A percentile compares a stretch with the other conserved stretches of the same genome.
Evolutionary conservation across 1,140 invertebrate genomes (phyloP).

Genomic region (Scaptomyza graminum): DNA sequence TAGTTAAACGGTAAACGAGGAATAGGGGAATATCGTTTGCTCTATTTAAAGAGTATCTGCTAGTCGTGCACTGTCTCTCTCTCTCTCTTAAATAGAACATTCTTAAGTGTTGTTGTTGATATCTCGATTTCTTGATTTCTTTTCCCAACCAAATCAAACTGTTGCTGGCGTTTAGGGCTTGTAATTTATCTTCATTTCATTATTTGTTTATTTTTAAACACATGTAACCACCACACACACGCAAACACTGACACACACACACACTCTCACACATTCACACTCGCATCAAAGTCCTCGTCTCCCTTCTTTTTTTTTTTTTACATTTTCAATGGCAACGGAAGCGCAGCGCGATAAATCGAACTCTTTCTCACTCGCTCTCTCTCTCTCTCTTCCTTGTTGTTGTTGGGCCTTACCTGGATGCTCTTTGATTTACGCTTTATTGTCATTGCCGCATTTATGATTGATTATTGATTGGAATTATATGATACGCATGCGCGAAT

Average conservation of each 20-base stretch:
- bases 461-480: conserved; percentile 82
- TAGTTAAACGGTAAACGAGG: background rate
- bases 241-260: background rate
- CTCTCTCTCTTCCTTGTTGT: background rate
- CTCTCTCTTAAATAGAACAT: background rate
- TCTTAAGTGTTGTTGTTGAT: conserved; percentile 5
- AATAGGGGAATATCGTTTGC: background rate
- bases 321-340: conserved; percentile 71
- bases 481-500: conserved; percentile 81
- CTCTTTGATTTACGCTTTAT: conserved; percentile 77
- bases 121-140: conserved; percentile 16
- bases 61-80: background rate
- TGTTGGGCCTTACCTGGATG: conserved; percentile 47
- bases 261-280: background rate
- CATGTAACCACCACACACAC: conserved; percentile 40
- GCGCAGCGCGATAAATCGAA: conserved; percentile 51
- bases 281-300: conserved; percentile 18
- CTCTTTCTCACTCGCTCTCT: conserved; percentile 9
- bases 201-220: conserved; percentile 81
- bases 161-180: conserved; percentile 38
- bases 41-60: background rate
- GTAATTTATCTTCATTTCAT: conserved; percentile 65
- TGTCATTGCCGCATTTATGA: conserved; percentile 81
- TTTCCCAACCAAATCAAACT: conserved; percentile 53
- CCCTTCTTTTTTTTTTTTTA: background rate